Base-by-base conservation (phyloP, 2,113 vertebrate genomes). In the Scomber japonicus region DNA sequence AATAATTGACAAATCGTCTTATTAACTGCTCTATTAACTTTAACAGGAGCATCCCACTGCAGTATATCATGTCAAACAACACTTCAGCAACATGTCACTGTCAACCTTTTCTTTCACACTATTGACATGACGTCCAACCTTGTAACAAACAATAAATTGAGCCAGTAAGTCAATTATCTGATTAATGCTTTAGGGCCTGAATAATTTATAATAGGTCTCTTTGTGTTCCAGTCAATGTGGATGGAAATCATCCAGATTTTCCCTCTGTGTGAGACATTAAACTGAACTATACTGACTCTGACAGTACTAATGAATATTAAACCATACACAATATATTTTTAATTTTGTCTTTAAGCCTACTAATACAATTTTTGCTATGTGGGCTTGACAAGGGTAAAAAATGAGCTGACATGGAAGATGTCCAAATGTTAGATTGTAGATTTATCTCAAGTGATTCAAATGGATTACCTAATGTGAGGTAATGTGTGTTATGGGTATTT, bases 101-200 rank as follows among this genome's bases (percentile, higher is more conserved):
- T 75, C 61, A 35, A 8, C 7, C 3, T 61, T 78, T 57, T 53
- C 2, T 2, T 62, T 82, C 67, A 51, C 27, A 40, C 9, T 40
- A 40, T 50, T 76, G 85, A 90, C 87, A 75, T 86, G 78, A 85
- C 70, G 54, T 60, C 71, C 80, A 75, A 76, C 67, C 71, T 80
- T 85, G 73, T 61, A 31, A 67, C 53, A 40, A 40, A 40, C 9
- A 9, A 70, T 91, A 75, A 83, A 55, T 76, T 69, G 48, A 71
- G 50, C 51, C 61, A 56, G 11, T 84, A 84, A 91, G 81, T 84
- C 3, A 89, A 80, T 93, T 40, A 91, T 67, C 64, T 61, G 19
- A 90, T 89, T 90, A 46, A 60, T 44, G 24, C 45, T 55, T 14
- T 56, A 30, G 12, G 14, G 48, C n/a, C 62, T 71, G 55, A 46